Conservation (phyloP, 2,888 invertebrate genomes). For the Campoplex capitator region DNA sequence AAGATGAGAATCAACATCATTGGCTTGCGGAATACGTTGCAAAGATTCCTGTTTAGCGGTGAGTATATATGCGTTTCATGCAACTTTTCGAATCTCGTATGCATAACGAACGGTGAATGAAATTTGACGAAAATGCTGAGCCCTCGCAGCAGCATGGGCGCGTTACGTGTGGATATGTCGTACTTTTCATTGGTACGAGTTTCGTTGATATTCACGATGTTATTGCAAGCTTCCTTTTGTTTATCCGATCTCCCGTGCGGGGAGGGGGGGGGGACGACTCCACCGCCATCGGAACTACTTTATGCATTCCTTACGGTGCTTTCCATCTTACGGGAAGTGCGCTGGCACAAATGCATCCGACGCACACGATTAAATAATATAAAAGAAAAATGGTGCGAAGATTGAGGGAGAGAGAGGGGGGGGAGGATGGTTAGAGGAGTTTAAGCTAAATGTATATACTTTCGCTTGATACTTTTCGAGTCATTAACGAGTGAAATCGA, state of each 20-base stretch:
- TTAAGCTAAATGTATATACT: slow-evolving; percentile 40
- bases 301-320: slow-evolving; percentile 68
- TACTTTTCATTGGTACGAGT: slow-evolving; percentile 54
- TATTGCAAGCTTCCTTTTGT: slow-evolving; percentile 29
- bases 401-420: background rate
- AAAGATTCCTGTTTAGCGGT: slow-evolving; percentile 54
- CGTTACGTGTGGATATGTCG: background rate
- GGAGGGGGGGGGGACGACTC: background rate
- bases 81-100: slow-evolving; percentile 51
- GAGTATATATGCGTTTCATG: slow-evolving; percentile 47
- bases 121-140: slow-evolving; percentile 38
- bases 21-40: slow-evolving; percentile 40
- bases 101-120: slow-evolving; percentile 11
- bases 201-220: slow-evolving; percentile 55
- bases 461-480: slow-evolving; percentile 55
- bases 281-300: slow-evolving; percentile 47
- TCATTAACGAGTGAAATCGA: slow-evolving; percentile 47
- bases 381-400: slow-evolving; percentile 1
- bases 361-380: slow-evolving; percentile 19
- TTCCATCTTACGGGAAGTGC: slow-evolving; percentile 51
- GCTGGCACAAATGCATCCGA: slow-evolving; percentile 49
- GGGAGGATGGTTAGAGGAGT: slow-evolving; percentile 33
- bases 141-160: background rate
- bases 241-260: background rate
- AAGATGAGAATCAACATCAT: slow-evolving; percentile 21